Conservation (phyloP, 2,888 invertebrate species). For the Schrankia costaestrigalis region DNA sequence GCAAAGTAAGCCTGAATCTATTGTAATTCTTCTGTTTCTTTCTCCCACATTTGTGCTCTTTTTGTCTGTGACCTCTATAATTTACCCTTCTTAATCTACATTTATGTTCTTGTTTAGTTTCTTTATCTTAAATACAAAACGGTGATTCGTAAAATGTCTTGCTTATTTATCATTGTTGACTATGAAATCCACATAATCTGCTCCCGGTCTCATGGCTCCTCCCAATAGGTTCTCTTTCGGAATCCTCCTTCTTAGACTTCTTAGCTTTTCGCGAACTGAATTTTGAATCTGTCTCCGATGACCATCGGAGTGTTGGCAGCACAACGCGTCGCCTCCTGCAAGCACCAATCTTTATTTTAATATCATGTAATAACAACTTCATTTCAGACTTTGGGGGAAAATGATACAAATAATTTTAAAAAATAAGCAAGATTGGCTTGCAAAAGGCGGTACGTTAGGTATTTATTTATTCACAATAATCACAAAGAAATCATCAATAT, state of each 20-base stretch:
- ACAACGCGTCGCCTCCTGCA: slow-evolving; percentile 72
- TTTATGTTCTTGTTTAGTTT: too few species aligned
- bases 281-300: slow-evolving; percentile 62
- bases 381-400: background rate
- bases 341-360: slow-evolving; percentile 53
- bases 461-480: background rate
- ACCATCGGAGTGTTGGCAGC: slow-evolving; percentile 53
- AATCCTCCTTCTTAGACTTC: slow-evolving; percentile 47
- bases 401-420: slow-evolving; percentile 5
- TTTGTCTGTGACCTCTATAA: too few species aligned
- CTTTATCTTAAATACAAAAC: background rate
- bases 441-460: slow-evolving; percentile 65
- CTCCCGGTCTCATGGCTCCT: slow-evolving; percentile 43
- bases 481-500: too few species aligned
- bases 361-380: slow-evolving; percentile 16
- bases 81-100: too few species aligned
- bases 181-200: slow-evolving; percentile 68
- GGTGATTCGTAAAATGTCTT: background rate
- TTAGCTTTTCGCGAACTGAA: slow-evolving; percentile 52
- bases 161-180: slow-evolving; percentile 66
- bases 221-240: slow-evolving; percentile 63
- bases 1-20: too few species aligned
- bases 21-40: too few species aligned
- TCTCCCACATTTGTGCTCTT: too few species aligned
- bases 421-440: slow-evolving; percentile 57